These are phyloP conservation scores for Phylloscopus whistleri DNA, from an alignment of 2,113 vertebrate species.

Conservation along the genomic window DNA sequence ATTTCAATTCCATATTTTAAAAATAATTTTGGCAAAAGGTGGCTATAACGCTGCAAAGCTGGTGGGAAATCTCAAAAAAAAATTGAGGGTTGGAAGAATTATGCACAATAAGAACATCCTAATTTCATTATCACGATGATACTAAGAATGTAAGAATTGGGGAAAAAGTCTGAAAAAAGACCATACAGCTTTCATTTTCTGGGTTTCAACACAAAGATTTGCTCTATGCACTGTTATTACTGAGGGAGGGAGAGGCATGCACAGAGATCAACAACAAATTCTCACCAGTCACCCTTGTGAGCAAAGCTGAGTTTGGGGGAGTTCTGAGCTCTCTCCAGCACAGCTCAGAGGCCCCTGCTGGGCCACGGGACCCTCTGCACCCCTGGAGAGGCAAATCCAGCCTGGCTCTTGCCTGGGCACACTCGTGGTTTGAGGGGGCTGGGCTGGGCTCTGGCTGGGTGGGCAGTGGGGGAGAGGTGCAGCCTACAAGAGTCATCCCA, in stretches of 20 bases:
- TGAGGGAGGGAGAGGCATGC: accelerated
- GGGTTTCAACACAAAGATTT: background rate
- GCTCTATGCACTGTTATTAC: background rate
- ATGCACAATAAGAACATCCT: background rate
- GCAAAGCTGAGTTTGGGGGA: background rate
- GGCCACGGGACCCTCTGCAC: background rate
- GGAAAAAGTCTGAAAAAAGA: background rate
- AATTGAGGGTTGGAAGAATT: background rate
- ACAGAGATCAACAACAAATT: no score
- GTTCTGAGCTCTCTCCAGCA: background rate
- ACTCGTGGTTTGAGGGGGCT: background rate
- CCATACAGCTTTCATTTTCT: background rate
- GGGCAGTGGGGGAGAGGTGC: background rate
- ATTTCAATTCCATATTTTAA: background rate
- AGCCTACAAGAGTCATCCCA: background rate
- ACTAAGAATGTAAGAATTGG: background rate
- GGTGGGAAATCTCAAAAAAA: background rate
- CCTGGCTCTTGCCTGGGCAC: background rate
- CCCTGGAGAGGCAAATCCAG: background rate
- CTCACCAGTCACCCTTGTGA: background rate
- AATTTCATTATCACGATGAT: background rate
- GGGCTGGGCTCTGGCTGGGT: background rate
- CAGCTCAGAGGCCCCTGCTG: background rate
- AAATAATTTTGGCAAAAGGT: background rate
- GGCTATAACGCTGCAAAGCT: background rate